A percentile compares a stretch with the other conserved stretches of the same genome.
Evolutionary conservation across 2,888 invertebrate genomes (phyloP).

Genomic region (Schizaphis graminum): DNA sequence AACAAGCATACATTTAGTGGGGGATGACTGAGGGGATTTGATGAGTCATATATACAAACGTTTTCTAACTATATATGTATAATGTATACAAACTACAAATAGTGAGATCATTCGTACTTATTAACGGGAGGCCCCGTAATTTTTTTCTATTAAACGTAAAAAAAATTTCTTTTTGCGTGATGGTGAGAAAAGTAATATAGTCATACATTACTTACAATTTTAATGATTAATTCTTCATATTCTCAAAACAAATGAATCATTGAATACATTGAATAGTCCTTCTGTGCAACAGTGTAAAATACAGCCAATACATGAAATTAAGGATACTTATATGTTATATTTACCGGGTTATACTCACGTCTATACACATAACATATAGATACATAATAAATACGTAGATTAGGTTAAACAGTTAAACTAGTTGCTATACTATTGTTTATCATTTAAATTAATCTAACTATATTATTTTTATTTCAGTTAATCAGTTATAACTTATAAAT

Average conservation of each 20-base stretch:
- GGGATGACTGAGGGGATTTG: not conserved
- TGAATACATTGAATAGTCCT: not conserved
- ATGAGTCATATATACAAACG: not conserved
- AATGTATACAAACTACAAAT: not conserved
- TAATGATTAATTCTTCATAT: not conserved
- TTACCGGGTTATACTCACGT: not conserved
- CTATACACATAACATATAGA: not conserved
- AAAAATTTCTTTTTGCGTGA: not conserved
- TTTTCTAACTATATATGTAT: not conserved
- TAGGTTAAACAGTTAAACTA: not conserved
- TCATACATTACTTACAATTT: not conserved
- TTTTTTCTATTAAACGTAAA: not conserved
- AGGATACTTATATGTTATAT: not conserved
- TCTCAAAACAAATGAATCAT: not conserved
- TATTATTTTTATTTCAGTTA: not conserved
- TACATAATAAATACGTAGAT: not conserved
- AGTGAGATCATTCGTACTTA: not conserved
- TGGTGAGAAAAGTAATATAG: not conserved
- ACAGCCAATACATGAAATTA: not conserved
- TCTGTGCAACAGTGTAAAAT: not conserved
- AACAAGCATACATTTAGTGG: not conserved
- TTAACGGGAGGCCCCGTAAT: not conserved
- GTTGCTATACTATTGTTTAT: not conserved
- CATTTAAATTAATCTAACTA: not conserved
- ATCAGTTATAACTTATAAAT: too few relatives aligned